These are phyloP conservation scores for Matsumurasca onukii DNA, from an alignment of 1,140 invertebrate genomes.

Conservation along the genomic window DNA sequence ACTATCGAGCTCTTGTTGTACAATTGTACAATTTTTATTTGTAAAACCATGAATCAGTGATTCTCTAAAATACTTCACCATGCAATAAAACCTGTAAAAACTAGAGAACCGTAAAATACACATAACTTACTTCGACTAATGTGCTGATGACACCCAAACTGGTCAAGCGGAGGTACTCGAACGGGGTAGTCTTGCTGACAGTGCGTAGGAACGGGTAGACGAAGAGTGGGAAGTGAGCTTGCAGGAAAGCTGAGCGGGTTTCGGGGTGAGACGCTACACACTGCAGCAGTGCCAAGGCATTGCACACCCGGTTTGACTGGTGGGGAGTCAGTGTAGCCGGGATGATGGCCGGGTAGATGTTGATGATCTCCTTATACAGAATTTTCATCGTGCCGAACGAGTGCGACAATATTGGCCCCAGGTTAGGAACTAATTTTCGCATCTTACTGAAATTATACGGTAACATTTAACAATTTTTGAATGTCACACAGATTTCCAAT, in stretches of 20 bases:
- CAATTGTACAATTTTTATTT: no score
- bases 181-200: conserved; percentile 94
- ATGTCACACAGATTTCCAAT: no score
- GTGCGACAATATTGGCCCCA: conserved; percentile 98
- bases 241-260: conserved; percentile 64
- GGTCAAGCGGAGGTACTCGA: conserved; percentile 96
- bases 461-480: no score
- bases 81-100: no score
- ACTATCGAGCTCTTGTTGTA: no score
- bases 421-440: conserved; percentile 91
- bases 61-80: no score
- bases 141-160: conserved; percentile 99
- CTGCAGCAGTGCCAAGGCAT: conserved; percentile 95
- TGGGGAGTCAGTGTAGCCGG: conserved; percentile 93
- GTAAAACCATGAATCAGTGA: no score
- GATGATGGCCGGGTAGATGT: conserved; percentile 97
- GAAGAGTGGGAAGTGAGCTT: conserved; percentile 95
- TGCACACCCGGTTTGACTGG: conserved; percentile 96
- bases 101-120: no score
- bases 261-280: conserved; percentile 99
- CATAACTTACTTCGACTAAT: conserved; percentile 79
- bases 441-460: conserved; percentile 94
- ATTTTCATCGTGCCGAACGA: conserved; percentile 98
- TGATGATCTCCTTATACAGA: conserved; percentile 91
- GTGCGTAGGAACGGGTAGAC: conserved; percentile 98